Evolutionary conservation across 2,888 invertebrate genomes (phyloP), one percentile per base, ranked within the genome.

Genomic region (Cephus pulcher): DNA sequence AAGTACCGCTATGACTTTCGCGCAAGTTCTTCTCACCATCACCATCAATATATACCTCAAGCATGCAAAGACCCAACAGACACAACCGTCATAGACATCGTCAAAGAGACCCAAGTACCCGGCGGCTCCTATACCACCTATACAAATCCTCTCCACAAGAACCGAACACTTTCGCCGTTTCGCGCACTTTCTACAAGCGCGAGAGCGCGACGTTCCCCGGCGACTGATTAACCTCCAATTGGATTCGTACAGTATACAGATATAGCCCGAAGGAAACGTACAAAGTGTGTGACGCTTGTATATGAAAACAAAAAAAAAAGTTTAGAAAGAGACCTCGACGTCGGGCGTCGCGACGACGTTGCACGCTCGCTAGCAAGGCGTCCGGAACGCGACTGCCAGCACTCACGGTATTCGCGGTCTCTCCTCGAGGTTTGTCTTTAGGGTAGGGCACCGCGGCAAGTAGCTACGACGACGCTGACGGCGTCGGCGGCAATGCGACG

Each of bases 401-500:
- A 34, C 73, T 12, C 12, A 15, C 70, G 74, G n/a, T 77, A 73
- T 73, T 37, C 40, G 76, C 74, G 78, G 75, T 75, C 79, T 78
- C 78, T 78, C 78, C 80, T 78, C 83, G 78, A 80, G 78, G 78
- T 74, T 79, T 40, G 77, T 56, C 76, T 75, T 74, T 76, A 80
- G 73, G 78, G 80, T 76, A 34, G 75, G 76, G 78, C 80, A 73
- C 77, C 78, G 74, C 78, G 76, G 75, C 73, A 75, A 71, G 34
- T 73, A 40, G 74, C 32, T 34, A 32, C 37, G 69, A 32, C 70
- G 40, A 73, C 68, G 56, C 34, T 33, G 78, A 74, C 69, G 34
- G 70, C 70, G 75, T 15, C 80, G 84, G 87, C 86, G 82, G 89
- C 88, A 89, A 87, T 89, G 89, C 89, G 89, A 84, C 88, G 88